Conservation (phyloP, 53 echinoderm and acorn worm genomes). For the Holothuria scabra region DNA sequence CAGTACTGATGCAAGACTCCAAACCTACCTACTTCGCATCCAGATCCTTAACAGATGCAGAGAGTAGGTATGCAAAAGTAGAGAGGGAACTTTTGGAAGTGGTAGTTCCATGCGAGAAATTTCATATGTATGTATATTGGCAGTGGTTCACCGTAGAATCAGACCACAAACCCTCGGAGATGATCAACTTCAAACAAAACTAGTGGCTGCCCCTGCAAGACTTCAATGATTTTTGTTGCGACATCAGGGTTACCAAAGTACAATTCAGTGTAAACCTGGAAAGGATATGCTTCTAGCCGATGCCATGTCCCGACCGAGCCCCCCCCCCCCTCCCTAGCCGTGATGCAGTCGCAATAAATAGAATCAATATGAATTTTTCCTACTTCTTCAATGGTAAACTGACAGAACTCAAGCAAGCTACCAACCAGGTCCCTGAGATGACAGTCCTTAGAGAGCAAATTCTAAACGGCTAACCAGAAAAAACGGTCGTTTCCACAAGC, state of each 20-base stretch:
- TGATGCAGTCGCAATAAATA: neutral
- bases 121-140: conserved; percentile 78
- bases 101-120: conserved; percentile 66
- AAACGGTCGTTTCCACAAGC: conserved; percentile 47
- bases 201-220: conserved; percentile 67
- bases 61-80: conserved; percentile 67
- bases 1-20: conserved; percentile 60
- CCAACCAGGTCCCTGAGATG: neutral
- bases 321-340: conserved; percentile 46
- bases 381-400: conserved; percentile 40
- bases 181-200: conserved; percentile 73
- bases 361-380: conserved; percentile 32
- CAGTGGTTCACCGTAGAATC: conserved; percentile 64
- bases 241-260: conserved; percentile 66
- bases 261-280: conserved; percentile 66
- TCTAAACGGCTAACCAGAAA: conserved; percentile 26
- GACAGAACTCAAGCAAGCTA: conserved; percentile 28
- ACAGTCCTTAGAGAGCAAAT: neutral
- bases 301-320: conserved; percentile 65
- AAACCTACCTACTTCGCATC: conserved; percentile 50
- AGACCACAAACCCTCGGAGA: conserved; percentile 83
- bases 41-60: conserved; percentile 56
- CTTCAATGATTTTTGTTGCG: conserved; percentile 66
- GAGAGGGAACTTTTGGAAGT: conserved; percentile 56
- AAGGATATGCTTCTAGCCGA: conserved; percentile 72